Evolutionary conservation across 2,113 vertebrate species (phyloP), one percentile per base, ranked within the genome.

Genomic region (Microtus montanus): DNA sequence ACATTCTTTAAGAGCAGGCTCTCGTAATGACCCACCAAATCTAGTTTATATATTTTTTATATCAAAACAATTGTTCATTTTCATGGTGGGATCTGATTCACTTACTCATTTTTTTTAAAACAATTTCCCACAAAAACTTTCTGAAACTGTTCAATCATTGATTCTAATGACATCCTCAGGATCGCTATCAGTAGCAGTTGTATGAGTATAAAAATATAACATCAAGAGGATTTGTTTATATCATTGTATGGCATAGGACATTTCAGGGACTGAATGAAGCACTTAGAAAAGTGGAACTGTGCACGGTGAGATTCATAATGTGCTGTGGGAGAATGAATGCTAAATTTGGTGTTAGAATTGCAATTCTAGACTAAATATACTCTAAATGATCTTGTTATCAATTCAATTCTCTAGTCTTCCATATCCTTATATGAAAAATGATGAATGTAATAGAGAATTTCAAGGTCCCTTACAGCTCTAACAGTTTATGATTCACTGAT

Each of bases 401-500:
- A 14, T 61, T 91, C 24, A 94, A 20, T 17, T 80, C 41, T 94
- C 35, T 71, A 70, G 52, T 7, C 5, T 66, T 95, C 79, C 17
- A 52, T 97, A 91, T 91, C 24, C 33, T 89, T 26, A 74, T 52
- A 13, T 79, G 49, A 88, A 93, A 96, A 92, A 85, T 92, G 2
- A 90, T 41, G 15, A 83, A 63, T 41, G 7, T 41, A 41, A 63
- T 77, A 77, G 58, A 63, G 13, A 63, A 61, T 61, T 63, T 63
- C 24, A 63, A 30, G 14, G 24, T 41, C 28, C 35, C 58, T 63
- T 83, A 41, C 7, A 83, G 14, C 3, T 63, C 58, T 83, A 83
- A 63, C 13, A 63, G n/a, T 41, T 83, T 63, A 85, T 63, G 12
- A 75, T 91, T 79, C 92, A 28, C 13, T 94, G 58, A 96, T 92